Evolutionary conservation across 2,113 vertebrate species (phyloP), one percentile per base, ranked within the genome.

Genomic region (Archocentrus centrarchus): DNA sequence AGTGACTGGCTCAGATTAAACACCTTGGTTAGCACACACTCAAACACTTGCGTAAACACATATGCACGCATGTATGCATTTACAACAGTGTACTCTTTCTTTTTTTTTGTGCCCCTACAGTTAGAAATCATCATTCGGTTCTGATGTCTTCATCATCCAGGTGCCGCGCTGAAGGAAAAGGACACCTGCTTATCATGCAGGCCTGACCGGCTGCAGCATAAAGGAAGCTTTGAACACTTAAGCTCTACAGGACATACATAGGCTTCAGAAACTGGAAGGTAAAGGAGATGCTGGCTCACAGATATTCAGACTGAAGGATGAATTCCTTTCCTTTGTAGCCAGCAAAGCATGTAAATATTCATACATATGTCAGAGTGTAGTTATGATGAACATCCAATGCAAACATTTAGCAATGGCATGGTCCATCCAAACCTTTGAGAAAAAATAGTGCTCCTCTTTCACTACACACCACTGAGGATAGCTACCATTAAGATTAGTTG

Each of bases 141-240:
- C 18, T 78, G 81, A 92, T 81, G 88, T 88, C 83, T 88, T 80
- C 68, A 84, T 88, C 85, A 84, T 75, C 81, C 7, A 20, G 20
- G 62, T 37, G 66, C 41, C 4, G 9, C 22, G 81, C 73, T 58
- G 68, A 78, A 63, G 82, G 64, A 73, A 18, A 57, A 59, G 80
- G 30, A 73, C 2, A 47, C 68, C 64, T 84, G 70, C 88, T 92
- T 83, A 86, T 90, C 89, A 60, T 84, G 78, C 70, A 79, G 80
- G 80, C 81, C 80, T 82, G 64, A 77, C 22, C 11, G 24, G 80
- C 62, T 83, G 62, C 85, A 70, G 68, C 76, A 37, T 81, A 80
- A 82, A 82, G 76, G 87, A 58, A 75, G 79, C 92, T 93, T 92
- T 91, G 90, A 92, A 90, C 73, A 50, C 60, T 77, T 84, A 73